These are phyloP conservation scores for Ganaspis brasiliensis DNA, from an alignment of 2,888 invertebrate species.

Conservation along the genomic window DNA sequence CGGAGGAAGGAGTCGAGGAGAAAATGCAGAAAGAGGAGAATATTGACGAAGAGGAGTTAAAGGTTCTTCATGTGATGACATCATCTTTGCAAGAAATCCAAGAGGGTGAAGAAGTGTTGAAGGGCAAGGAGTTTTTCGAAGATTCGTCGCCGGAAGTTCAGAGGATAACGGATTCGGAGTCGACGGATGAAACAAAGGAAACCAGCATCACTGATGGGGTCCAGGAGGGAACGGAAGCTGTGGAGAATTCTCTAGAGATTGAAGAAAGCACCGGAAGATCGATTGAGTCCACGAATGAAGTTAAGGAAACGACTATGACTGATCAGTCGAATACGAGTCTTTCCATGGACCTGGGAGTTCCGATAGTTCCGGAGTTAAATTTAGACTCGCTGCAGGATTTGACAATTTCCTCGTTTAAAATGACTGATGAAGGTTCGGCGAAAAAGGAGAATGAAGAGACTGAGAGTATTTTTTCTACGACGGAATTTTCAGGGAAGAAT, in stretches of 20 bases:
- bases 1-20: background rate
- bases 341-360: slow-evolving; percentile 65
- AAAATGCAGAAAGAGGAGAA: background rate
- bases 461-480: slow-evolving; percentile 12
- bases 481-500: background rate
- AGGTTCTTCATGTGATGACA: slow-evolving; percentile 23
- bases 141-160: slow-evolving; percentile 53
- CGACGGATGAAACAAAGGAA: slow-evolving; percentile 64
- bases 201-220: slow-evolving; percentile 59
- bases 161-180: slow-evolving; percentile 53
- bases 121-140: background rate
- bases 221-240: slow-evolving; percentile 46
- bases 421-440: slow-evolving; percentile 62
- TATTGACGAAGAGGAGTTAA: slow-evolving; percentile 45
- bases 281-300: slow-evolving; percentile 66
- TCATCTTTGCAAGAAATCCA: slow-evolving; percentile 15
- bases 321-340: slow-evolving; percentile 57
- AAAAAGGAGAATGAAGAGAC: slow-evolving; percentile 44
- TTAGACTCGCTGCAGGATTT: slow-evolving; percentile 75
- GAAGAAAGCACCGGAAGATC: slow-evolving; percentile 61
- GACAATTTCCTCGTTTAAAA: slow-evolving; percentile 73
- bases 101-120: background rate
- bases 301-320: slow-evolving; percentile 65
- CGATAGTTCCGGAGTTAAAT: slow-evolving; percentile 75
- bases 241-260: slow-evolving; percentile 63